A percentile compares a stretch with the other conserved stretches of the same genome.
Conservation (phyloP, 2,797 vertebrate genomes). For the Euthynnus affinis region DNA sequence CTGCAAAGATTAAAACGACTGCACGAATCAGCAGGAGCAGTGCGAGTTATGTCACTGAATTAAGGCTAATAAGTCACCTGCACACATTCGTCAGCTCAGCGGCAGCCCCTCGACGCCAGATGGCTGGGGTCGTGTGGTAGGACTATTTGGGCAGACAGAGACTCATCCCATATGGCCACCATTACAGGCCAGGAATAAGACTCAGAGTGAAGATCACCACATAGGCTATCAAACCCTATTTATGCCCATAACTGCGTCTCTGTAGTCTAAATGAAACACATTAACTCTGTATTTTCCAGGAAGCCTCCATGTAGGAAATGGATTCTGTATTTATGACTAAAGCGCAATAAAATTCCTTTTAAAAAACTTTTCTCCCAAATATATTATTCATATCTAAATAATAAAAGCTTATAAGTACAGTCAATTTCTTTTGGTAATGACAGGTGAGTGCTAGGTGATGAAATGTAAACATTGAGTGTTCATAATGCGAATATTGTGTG, state of each 20-base stretch:
- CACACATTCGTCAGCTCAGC: constrained; percentile 27
- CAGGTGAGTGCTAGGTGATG: background rate
- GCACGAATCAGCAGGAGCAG: constrained; percentile 1
- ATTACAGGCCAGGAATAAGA: constrained; percentile 21
- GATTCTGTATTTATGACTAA: background rate
- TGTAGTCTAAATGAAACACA: background rate
- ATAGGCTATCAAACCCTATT: constrained; percentile 7
- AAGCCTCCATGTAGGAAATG: background rate
- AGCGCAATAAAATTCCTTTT: too few species aligned
- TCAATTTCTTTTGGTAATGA: background rate
- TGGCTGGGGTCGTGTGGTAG: constrained; percentile 26
- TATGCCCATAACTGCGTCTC: background rate
- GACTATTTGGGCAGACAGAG: constrained; percentile 32
- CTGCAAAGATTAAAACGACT: constrained; percentile 12
- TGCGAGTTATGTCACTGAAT: constrained; percentile 7
- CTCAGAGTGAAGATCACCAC: background rate
- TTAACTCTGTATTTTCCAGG: background rate
- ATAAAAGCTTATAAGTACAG: background rate
- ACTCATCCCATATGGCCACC: constrained; percentile 41
- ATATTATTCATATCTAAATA: too few species aligned
- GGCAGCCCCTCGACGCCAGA: constrained; percentile 45
- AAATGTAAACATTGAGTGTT: background rate
- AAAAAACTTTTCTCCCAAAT: too few species aligned
- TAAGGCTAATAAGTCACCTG: constrained; percentile 44
- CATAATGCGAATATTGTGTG: background rate